phyloP scores from a whole-genome alignment of 2,888 invertebrate species.

The Philereme transversata region DNA sequence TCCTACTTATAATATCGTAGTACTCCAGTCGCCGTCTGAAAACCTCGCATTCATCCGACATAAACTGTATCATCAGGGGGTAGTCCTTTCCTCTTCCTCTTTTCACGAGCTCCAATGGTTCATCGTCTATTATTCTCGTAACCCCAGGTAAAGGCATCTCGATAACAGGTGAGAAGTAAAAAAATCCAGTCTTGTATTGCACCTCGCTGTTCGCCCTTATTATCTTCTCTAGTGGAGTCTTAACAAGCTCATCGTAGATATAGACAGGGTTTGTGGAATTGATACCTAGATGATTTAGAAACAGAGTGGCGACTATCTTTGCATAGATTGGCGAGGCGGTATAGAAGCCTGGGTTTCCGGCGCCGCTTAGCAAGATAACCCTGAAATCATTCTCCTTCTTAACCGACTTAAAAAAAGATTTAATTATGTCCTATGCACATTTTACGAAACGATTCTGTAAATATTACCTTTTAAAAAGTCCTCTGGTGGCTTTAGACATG shows the following conservation, averaged over 20 bases:
- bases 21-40: constrained; percentile 25
- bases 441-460: no score
- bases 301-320: constrained; percentile 14
- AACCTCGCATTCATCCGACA: constrained; percentile 36
- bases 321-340: constrained; percentile 24
- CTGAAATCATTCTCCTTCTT: constrained; percentile 8
- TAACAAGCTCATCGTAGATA: constrained; percentile 34
- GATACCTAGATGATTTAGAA: constrained; percentile 54
- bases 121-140: constrained; percentile 43
- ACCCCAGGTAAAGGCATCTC: constrained; percentile 38
- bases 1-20: constrained; percentile 22
- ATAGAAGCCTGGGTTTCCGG: constrained; percentile 17
- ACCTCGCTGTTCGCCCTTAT: constrained; percentile 35
- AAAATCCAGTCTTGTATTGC: constrained; percentile 31
- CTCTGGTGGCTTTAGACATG: constrained; percentile 51
- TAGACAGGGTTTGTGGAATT: constrained; percentile 32
- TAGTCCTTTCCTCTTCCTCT: constrained; percentile 40
- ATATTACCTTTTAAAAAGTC: constrained; percentile 8
- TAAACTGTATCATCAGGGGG: constrained; percentile 43
- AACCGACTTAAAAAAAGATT: not conserved
- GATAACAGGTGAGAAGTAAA: constrained; percentile 40
- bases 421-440: not conserved
- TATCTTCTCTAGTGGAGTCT: constrained; percentile 37
- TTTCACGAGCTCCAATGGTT: constrained; percentile 41
- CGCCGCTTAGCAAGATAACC: constrained; percentile 43